Base-by-base conservation (phyloP, 1,140 invertebrate species). In the Papilio helenus region DNA sequence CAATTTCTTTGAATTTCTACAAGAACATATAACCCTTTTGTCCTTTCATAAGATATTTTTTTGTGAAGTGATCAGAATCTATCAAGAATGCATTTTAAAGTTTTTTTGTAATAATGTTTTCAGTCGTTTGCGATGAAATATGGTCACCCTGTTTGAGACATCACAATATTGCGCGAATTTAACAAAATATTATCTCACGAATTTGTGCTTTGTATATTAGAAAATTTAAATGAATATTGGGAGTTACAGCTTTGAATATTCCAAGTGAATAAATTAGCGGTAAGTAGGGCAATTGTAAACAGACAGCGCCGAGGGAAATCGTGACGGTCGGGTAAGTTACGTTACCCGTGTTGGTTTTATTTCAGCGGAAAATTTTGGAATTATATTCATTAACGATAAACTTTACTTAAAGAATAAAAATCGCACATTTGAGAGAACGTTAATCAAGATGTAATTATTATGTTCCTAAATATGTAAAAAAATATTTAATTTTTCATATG, bases 171-270 rank as follows among this genome's bases (percentile, higher is more conserved):
- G 83, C 88, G 79, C 76, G 85, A 91, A 90, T 90, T 89, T 84
- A 86, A 79, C 87, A 88, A 92, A 92, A 91, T 90, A 89, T 90
- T 87, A 89, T 89, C 88, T 86, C 49, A 76, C 82, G 81, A 88
- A 86, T 89, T 87, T 78, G 80, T 88, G 87, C 89, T 88, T 79
- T 83, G 83, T 88, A 88, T 88, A 92, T 92, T 90, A 88, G 86
- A 89, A 92, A 93, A 91, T 90, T 76, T 88, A 90, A 92, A 92
- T 84, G 88, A 91, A 88, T 90, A 94, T 93, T 88, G 90, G 88
- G 83, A 88, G 88, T 83, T 86, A 84, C 86, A 84, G 87, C 81
- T 88, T 87, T 94, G 92, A 94, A 94, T 94, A 93, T 93, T 93
- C 91, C 93, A 86, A 85, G 80, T 82, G 89, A 92, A 90, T 91